These are phyloP conservation scores for Artibeus lituratus DNA, from an alignment of 2,797 vertebrate genomes.

Conservation along the genomic window DNA sequence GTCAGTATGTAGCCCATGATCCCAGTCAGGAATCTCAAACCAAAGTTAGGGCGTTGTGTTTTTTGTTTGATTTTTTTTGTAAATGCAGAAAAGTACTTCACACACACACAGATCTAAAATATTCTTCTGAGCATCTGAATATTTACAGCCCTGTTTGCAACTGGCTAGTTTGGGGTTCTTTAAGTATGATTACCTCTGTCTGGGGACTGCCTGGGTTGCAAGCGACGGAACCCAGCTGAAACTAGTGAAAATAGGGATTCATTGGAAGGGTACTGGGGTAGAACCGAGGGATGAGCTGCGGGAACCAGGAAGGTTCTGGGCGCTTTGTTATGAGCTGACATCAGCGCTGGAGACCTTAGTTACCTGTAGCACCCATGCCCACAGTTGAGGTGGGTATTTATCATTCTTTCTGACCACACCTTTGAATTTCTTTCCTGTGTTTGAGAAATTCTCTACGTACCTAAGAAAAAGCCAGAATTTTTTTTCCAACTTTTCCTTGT, in stretches of 20 bases:
- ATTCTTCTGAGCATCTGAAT: neutral
- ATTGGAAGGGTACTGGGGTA: neutral
- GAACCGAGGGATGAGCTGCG: neutral
- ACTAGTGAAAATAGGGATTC: neutral
- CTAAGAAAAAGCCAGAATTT: neutral
- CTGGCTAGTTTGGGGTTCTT: neutral
- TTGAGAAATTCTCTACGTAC: neutral
- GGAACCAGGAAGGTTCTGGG: neutral
- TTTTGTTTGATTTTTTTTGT: slow-evolving; percentile 4
- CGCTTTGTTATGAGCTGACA: neutral
- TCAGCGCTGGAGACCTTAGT: neutral
- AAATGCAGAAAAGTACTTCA: neutral
- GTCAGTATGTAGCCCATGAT: neutral
- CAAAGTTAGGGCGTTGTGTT: neutral
- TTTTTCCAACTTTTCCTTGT: neutral
- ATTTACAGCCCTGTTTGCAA: neutral
- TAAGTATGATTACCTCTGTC: neutral
- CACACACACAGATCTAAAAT: neutral
- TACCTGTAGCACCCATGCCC: neutral
- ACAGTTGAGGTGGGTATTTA: neutral
- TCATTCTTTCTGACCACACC: neutral
- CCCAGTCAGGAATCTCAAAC: neutral
- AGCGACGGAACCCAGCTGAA: neutral
- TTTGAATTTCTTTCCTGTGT: neutral
- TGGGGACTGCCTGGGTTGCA: neutral